These are phyloP conservation scores for Frankliniella fusca DNA, from an alignment of 2,888 invertebrate genomes.

Conservation along the genomic window DNA sequence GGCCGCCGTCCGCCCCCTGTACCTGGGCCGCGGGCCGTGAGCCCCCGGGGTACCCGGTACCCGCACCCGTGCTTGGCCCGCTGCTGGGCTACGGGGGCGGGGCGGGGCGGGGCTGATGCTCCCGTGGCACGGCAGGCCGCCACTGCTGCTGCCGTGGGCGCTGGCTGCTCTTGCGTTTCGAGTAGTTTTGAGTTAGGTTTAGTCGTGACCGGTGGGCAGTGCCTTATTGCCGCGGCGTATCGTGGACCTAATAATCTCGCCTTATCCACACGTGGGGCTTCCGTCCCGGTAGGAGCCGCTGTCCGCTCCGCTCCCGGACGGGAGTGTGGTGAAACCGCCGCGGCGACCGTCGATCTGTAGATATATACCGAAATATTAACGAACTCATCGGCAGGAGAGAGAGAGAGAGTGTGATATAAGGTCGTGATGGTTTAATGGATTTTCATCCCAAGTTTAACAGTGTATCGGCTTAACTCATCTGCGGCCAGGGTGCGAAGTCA, in stretches of 20 bases:
- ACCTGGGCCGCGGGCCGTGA: background rate
- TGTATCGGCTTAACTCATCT: too few species aligned
- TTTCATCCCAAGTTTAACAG: too few species aligned
- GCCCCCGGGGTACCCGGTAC: background rate
- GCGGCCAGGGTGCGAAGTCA: too few species aligned
- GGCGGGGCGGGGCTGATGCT: background rate
- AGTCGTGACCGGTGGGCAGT: constrained; percentile 19
- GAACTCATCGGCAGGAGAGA: too few species aligned
- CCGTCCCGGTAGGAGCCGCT: background rate
- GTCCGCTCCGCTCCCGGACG: background rate
- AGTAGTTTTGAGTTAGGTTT: constrained; percentile 4
- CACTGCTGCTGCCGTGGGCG: background rate
- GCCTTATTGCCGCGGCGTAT: background rate
- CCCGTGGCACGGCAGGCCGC: background rate
- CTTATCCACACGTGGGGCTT: background rate
- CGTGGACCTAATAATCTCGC: constrained; percentile 8
- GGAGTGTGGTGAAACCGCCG: background rate
- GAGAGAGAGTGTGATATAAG: too few species aligned
- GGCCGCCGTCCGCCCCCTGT: background rate
- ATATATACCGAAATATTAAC: too few species aligned
- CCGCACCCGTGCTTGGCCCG: too few species aligned
- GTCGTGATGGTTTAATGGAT: too few species aligned
- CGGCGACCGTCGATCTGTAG: too few species aligned
- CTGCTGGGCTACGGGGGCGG: background rate
- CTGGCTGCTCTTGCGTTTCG: background rate